A percentile compares a stretch with the other conserved stretches of the same genome.
These are phyloP conservation scores for Fistularia tabacaria DNA, from an alignment of 2,797 vertebrate genomes.

Conservation along the genomic window DNA sequence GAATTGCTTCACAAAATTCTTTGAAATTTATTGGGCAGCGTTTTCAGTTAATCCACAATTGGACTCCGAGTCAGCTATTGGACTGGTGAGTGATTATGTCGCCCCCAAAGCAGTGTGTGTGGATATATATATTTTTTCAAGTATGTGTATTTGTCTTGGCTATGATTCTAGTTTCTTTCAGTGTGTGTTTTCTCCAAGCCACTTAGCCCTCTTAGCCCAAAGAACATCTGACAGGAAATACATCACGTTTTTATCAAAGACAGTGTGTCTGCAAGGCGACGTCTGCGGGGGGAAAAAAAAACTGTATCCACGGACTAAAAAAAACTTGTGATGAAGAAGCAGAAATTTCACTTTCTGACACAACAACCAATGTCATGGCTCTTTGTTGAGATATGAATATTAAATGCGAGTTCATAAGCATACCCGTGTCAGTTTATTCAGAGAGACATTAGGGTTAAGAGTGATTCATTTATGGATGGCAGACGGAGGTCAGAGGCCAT, in stretches of 20 bases:
- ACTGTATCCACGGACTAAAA: background rate
- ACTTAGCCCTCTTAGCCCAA: constrained; percentile 1
- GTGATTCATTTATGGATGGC: too few relatives aligned
- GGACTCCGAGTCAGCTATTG: constrained; percentile 5
- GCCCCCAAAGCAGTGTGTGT: constrained; percentile 1
- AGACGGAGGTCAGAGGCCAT: too few relatives aligned
- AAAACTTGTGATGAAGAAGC: background rate
- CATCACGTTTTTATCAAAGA: background rate
- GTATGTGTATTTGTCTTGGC: constrained; percentile 1
- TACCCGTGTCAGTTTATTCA: too few relatives aligned
- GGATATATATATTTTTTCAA: constrained; percentile 1
- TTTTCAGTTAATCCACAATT: too few relatives aligned
- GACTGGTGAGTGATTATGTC: constrained; percentile 3
- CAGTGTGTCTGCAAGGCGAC: too few relatives aligned
- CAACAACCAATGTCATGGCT: too few relatives aligned
- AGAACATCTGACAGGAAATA: constrained; percentile 6
- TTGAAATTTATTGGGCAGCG: too few relatives aligned
- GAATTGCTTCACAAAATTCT: background rate
- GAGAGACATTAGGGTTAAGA: too few relatives aligned
- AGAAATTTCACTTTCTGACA: too few relatives aligned
- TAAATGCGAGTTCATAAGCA: too few relatives aligned
- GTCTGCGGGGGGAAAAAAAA: background rate
- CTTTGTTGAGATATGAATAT: too few relatives aligned
- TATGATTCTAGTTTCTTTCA: constrained; percentile 1
- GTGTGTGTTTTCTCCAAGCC: constrained; percentile 13